A percentile compares a stretch with the other conserved stretches of the same genome.
phyloP scores from a whole-genome alignment of 2,113 vertebrate genomes.

The Colossoma macropomum region DNA sequence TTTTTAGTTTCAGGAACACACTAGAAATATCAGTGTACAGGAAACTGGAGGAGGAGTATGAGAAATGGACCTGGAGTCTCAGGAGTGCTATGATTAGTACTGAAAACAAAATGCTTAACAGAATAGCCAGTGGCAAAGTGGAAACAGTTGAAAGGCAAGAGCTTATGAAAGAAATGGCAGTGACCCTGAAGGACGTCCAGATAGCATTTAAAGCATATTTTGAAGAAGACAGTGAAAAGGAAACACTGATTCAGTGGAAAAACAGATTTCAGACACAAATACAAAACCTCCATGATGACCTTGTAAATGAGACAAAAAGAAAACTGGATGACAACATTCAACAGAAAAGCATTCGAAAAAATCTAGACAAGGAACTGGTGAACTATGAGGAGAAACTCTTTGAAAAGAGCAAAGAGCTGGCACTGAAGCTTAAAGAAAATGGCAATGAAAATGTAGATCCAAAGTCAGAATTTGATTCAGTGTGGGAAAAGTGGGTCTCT shows the following conservation, averaged over 20 bases:
- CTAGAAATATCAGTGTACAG: conserved; percentile 65
- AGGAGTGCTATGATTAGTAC: conserved; percentile 65
- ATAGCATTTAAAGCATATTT: conserved; percentile 2
- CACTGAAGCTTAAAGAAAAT: conserved; percentile 54
- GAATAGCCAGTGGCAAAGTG: conserved; percentile 28
- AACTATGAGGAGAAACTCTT: conserved; percentile 51
- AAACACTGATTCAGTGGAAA: conserved; percentile 37
- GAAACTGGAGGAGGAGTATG: conserved; percentile 60
- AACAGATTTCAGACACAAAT: conserved; percentile 38
- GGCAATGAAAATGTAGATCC: conserved; percentile 25
- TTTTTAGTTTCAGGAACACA: conserved; percentile 75
- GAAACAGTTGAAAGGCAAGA: background rate
- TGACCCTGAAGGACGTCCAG: background rate
- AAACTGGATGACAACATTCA: conserved; percentile 58
- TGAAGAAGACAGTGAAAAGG: conserved; percentile 49
- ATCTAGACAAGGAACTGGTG: conserved; percentile 5
- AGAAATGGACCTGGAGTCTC: conserved; percentile 30
- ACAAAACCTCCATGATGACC: conserved; percentile 8
- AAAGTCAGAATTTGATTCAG: conserved; percentile 41
- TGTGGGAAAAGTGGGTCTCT: conserved; percentile 36
- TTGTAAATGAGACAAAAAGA: conserved; percentile 47
- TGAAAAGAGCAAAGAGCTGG: conserved; percentile 59
- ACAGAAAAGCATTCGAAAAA: conserved; percentile 19
- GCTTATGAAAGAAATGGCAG: conserved; percentile 14
- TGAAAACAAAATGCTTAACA: conserved; percentile 55